Percentiles rank a stretch among this genome's conserved stretches.
Conservation (phyloP, 2,888 invertebrate species). For the Habrosyne pyritoides region DNA sequence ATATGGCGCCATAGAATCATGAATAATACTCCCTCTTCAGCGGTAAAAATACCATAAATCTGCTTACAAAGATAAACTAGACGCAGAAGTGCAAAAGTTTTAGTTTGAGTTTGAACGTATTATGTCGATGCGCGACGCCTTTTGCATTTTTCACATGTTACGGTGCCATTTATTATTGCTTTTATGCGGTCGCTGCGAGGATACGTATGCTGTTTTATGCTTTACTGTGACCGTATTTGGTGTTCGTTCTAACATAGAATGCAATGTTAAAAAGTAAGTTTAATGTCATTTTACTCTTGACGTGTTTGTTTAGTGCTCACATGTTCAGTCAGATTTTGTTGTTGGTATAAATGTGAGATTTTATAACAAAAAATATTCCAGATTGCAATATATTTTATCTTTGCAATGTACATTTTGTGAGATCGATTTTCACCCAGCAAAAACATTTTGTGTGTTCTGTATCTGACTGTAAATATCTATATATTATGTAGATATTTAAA, state of each 20-base stretch:
- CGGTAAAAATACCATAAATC: constrained; percentile 54
- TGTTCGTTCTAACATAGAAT: not conserved
- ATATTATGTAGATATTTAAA: too few relatives aligned
- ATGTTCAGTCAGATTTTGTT: too few relatives aligned
- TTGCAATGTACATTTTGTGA: too few relatives aligned
- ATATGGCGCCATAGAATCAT: not conserved
- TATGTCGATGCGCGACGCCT: constrained; percentile 17
- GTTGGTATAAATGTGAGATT: too few relatives aligned
- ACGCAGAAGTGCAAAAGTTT: constrained; percentile 47
- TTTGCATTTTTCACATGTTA: constrained; percentile 33
- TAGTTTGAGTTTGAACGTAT: constrained; percentile 34
- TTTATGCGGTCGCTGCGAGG: constrained; percentile 7
- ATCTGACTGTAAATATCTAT: too few relatives aligned
- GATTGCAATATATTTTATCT: too few relatives aligned
- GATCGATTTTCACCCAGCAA: too few relatives aligned
- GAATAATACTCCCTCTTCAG: constrained; percentile 35
- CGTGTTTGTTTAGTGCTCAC: not conserved
- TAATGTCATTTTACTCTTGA: not conserved
- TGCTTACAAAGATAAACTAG: constrained; percentile 47
- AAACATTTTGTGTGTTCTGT: too few relatives aligned
- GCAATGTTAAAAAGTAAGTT: not conserved
- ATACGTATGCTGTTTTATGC: not conserved
- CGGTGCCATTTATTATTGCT: constrained; percentile 26
- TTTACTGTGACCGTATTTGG: not conserved
- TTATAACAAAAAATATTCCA: too few relatives aligned